These are phyloP conservation scores for Esox niger DNA, from an alignment of 2,113 vertebrate genomes.

Conservation along the genomic window DNA sequence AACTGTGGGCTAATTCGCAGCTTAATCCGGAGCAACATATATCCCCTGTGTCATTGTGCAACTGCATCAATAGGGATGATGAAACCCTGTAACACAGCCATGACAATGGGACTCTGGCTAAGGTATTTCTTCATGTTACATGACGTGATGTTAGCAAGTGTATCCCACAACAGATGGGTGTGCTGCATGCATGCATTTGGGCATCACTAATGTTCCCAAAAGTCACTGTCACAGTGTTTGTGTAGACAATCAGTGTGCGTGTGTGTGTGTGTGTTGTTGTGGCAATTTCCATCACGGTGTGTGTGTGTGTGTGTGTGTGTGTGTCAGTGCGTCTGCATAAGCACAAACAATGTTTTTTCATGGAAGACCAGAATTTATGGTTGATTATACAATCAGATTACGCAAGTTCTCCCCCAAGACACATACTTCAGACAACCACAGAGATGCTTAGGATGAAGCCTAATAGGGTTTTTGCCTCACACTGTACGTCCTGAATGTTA, in stretches of 20 bases:
- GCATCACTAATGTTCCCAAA: slow-evolving; percentile 6
- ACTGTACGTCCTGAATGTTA: background rate
- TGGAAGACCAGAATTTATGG: background rate
- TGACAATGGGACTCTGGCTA: background rate
- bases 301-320: background rate
- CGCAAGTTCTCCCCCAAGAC: background rate
- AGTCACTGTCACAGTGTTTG: slow-evolving; percentile 7
- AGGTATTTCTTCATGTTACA: too few species aligned
- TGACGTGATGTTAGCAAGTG: slow-evolving; percentile 18
- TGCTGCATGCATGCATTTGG: slow-evolving; percentile 3
- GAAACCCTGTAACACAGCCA: slow-evolving; percentile 40
- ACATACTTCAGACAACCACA: background rate
- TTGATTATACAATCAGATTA: background rate
- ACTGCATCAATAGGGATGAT: slow-evolving; percentile 39
- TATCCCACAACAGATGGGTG: slow-evolving; percentile 21
- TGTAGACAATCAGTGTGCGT: background rate
- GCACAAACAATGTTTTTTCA: background rate
- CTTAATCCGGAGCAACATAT: slow-evolving; percentile 47
- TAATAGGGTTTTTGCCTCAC: slow-evolving; percentile 7
- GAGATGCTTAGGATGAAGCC: slow-evolving; percentile 9
- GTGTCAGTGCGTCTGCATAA: too few species aligned
- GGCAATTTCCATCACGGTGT: too few species aligned
- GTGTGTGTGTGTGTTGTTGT: too few species aligned
- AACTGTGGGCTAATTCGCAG: slow-evolving; percentile 51
- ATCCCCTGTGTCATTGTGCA: slow-evolving; percentile 43